phyloP scores from a whole-genome alignment of 1,140 invertebrate genomes.

The Drosophila nigromelanica region DNA sequence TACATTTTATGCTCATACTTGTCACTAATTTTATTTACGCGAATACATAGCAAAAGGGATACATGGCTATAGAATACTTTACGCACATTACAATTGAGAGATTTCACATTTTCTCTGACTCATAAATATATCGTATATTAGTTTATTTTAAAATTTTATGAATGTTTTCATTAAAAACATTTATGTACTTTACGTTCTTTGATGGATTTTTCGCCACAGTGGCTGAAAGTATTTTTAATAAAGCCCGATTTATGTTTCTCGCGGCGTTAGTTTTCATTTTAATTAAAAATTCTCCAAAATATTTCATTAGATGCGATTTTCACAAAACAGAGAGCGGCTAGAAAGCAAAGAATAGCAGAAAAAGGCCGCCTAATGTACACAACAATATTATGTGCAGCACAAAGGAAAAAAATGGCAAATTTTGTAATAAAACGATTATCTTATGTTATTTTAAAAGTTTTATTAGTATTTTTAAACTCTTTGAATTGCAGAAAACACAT shows the following conservation, averaged over 20 bases:
- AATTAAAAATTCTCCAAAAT: constrained; percentile 55
- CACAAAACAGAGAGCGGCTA: constrained; percentile 4
- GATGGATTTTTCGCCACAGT: background rate
- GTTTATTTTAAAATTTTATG: background rate
- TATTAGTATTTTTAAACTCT: too few species aligned
- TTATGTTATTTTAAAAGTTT: too few species aligned
- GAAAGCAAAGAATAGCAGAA: background rate
- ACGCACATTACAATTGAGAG: constrained; percentile 56
- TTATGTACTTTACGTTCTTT: background rate
- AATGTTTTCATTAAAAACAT: background rate
- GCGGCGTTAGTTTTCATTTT: constrained; percentile 14
- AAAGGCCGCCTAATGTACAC: background rate
- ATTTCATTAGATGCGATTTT: constrained; percentile 55
- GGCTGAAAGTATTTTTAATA: constrained; percentile 35
- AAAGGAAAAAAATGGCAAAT: background rate
- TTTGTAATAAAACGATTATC: too few species aligned
- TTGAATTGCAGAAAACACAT: too few species aligned
- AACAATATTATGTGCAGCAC: background rate
- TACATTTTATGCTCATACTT: constrained; percentile 59
- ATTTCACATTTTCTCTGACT: constrained; percentile 5
- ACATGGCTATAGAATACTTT: constrained; percentile 44
- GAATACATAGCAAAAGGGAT: constrained; percentile 7
- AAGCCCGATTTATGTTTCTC: constrained; percentile 9
- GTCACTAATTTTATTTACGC: constrained; percentile 65
- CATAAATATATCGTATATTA: background rate